Base-by-base conservation (phyloP, 1,140 invertebrate species). In the Hypsibius dujardini region DNA sequence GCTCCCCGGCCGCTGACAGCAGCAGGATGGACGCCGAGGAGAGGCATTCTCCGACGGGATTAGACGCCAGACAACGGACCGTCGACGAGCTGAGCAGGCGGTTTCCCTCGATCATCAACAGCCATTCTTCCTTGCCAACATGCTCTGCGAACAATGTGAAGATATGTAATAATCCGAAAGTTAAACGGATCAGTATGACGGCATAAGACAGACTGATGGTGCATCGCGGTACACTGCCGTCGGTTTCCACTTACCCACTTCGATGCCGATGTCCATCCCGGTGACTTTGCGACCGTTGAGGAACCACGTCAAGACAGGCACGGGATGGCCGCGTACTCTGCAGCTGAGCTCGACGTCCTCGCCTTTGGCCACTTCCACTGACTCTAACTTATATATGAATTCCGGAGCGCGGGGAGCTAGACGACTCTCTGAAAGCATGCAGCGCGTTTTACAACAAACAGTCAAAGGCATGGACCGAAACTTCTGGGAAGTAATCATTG, bases 61-160 rank as follows among this genome's bases (percentile, higher is more conserved):
- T 67, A 3, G 7, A 3, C 7, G 62, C 62, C 62, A 67, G 3
- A 67, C 62, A 67, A 42, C 62, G 62, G 62, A 67, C 42, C 3
- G 7, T 67, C 7, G 7, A 7, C 12, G 62, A 67, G 62, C 62
- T 67, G 7, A 67, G 62, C 42, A 67, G 42, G 62, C 62, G 62
- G 3, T 42, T 42, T 42, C 42, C 42, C 12, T 67, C 62, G 42
- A 67, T 67, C 7, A 67, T 3, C 62, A 67, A 3, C 62, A 67
- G 42, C 62, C 62, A 67, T 67, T 67, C 62, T 67, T 67, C 62
- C 7, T 67, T 67, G 62, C 62, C 62, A 67, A 67, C 45, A 42
- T 67, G 62, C 42, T 67, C 62, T 67, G 62, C 3, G 42, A 67
- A 42, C 42, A 42, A 7, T 14, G 42, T 42, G 3, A 67, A 7